phyloP scores from a whole-genome alignment of 2,888 invertebrate species.

The Myathropa florea region DNA sequence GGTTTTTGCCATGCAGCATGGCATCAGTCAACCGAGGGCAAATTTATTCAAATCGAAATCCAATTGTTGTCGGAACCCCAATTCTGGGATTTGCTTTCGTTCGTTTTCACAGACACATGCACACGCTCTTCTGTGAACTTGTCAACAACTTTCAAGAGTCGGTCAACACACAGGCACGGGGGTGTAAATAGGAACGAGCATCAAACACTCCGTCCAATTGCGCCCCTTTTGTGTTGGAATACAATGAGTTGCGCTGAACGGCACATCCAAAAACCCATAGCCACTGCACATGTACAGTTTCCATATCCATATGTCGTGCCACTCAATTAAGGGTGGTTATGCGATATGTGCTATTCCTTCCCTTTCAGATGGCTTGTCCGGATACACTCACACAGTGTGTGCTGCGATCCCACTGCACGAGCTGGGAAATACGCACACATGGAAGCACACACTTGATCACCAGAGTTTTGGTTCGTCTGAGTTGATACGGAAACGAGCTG shows the following conservation, averaged over 20 bases:
- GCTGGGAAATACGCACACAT: not conserved
- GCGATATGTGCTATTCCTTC: not conserved
- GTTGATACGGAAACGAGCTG: not conserved
- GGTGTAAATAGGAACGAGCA: too few relatives aligned
- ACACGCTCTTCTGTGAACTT: not conserved
- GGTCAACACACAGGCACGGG: not conserved
- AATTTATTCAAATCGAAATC: too few relatives aligned
- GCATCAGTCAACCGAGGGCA: too few relatives aligned
- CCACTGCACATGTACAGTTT: not conserved
- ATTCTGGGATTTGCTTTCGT: too few relatives aligned
- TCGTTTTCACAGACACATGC: not conserved
- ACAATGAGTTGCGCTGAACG: not conserved
- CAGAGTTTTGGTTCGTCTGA: not conserved
- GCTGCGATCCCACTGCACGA: too few relatives aligned
- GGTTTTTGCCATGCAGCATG: too few relatives aligned
- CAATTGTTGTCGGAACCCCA: too few relatives aligned
- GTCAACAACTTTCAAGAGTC: not conserved
- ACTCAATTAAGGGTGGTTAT: not conserved
- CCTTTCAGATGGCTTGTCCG: not conserved
- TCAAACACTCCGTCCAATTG: not conserved
- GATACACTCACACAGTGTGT: not conserved
- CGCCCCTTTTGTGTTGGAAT: not conserved
- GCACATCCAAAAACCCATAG: not conserved
- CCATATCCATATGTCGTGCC: not conserved
- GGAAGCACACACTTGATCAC: not conserved